Base-by-base conservation (phyloP, 2,113 vertebrate species). In the Scartelaos histophorus region DNA sequence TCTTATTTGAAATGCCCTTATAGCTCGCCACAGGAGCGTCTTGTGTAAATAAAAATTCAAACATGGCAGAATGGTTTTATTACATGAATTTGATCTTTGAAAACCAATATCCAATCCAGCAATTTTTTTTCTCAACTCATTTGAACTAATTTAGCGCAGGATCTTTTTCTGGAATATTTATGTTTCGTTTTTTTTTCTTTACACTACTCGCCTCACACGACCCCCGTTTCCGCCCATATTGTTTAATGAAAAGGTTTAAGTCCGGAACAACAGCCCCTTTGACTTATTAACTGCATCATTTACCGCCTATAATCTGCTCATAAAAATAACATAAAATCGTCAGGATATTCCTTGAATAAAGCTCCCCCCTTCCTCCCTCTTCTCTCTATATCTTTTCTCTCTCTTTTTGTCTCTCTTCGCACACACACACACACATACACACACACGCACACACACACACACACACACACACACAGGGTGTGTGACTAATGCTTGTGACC, bases 401-500 rank as follows among this genome's bases (percentile, higher is more conserved):
- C 16, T 62, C 15, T 62, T 6, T 19, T 29, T 15, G 2, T 15
- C 22, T 21, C n/a, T 21, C n/a, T n/a, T 29, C 19, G 3, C 29
- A 29, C 29, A 29, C 29, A 29, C 29, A 29, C 29, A 29, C 29
- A 29, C 29, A 29, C 29, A 29, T 4, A 29, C 29, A 29, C 29
- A 29, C 29, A 29, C 29, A 29, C 46, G 35, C 70, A 67, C 60
- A 66, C 43, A 61, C 29, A 54, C 51, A 58, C 58, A 67, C 64
- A 74, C 34, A 69, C 43, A 51, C 17, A 45, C 51, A 34, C 70
- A 74, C 29, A 64, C 0, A 77, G 35, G 15, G 71, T 81, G 71
- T 66, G 76, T 83, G 76, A 79, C 82, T 87, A 88, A 88, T 87
- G 70, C 83, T 82, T 85, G 85, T 90, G 85, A 90, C 85, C 85